Percentiles rank a stretch among this genome's conserved stretches.
phyloP scores from a whole-genome alignment of 2,888 invertebrate genomes.

The Lithosia quadra region DNA sequence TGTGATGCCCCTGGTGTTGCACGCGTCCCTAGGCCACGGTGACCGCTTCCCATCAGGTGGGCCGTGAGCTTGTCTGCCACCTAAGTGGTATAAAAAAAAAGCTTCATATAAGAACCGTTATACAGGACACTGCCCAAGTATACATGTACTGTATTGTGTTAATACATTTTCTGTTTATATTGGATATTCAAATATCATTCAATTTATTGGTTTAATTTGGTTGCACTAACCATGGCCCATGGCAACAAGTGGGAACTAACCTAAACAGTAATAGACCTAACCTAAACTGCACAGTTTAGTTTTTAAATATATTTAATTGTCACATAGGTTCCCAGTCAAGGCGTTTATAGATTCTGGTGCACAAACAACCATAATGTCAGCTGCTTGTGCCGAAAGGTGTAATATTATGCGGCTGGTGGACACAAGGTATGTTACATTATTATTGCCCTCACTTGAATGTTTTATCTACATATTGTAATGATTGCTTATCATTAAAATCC shows the following conservation, averaged over 20 bases:
- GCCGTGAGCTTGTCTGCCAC: too few relatives aligned
- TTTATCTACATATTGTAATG: too few relatives aligned
- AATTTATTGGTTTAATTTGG: not conserved
- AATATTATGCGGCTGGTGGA: slow-evolving; percentile 96
- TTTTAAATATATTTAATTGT: not conserved
- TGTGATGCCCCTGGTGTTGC: too few relatives aligned
- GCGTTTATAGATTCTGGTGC: slow-evolving; percentile 99
- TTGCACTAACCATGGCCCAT: not conserved
- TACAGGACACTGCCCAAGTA: not conserved
- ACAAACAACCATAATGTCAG: slow-evolving; percentile 99
- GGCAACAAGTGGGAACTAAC: not conserved
- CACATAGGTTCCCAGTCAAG: slow-evolving; percentile 92
- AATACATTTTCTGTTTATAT: not conserved
- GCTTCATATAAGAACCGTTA: too few relatives aligned
- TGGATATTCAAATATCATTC: too few relatives aligned
- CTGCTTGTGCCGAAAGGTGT: slow-evolving; percentile 97
- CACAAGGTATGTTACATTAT: slow-evolving; percentile 84
- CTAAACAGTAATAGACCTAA: not conserved
- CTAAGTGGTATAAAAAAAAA: too few relatives aligned
- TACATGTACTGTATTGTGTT: not conserved
- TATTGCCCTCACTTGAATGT: not conserved
- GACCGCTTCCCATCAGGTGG: too few relatives aligned
- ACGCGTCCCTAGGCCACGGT: too few relatives aligned
- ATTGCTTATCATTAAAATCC: not conserved
- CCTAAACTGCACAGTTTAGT: not conserved